Percentiles rank a stretch among this genome's conserved stretches.
phyloP scores from a whole-genome alignment of 2,797 vertebrate species.

The Malacoctenus gilli region DNA sequence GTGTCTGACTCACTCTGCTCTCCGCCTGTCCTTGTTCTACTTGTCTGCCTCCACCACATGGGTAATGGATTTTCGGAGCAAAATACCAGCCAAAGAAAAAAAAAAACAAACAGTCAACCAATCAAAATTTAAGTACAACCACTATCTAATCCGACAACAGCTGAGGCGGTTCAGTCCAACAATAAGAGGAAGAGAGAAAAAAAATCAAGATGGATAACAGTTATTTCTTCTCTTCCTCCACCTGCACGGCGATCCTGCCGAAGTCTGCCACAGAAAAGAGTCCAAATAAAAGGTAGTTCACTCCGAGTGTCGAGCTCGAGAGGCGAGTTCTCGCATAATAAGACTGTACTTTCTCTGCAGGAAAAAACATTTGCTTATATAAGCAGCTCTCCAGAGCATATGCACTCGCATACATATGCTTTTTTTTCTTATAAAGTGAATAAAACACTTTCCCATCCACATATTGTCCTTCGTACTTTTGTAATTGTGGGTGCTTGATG shows the following conservation, averaged over 20 bases:
- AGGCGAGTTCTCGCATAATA: background rate
- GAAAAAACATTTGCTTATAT: too few relatives aligned
- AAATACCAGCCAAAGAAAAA: slow-evolving; percentile 55
- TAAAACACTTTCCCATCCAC: background rate
- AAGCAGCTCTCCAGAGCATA: too few relatives aligned
- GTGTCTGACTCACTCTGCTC: slow-evolving; percentile 49
- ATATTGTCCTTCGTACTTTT: background rate
- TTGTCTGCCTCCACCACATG: slow-evolving; percentile 55
- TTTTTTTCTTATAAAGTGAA: background rate
- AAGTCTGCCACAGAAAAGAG: too few relatives aligned
- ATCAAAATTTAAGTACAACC: slow-evolving; percentile 41
- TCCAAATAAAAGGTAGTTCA: too few relatives aligned
- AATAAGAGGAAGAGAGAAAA: background rate
- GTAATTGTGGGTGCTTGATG: background rate
- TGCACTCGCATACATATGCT: background rate
- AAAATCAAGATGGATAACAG: background rate
- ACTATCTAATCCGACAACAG: slow-evolving; percentile 23
- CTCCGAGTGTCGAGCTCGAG: too few relatives aligned
- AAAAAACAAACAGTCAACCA: slow-evolving; percentile 56
- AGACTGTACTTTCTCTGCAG: background rate
- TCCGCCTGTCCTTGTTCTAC: slow-evolving; percentile 56
- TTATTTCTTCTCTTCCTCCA: background rate
- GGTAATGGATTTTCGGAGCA: slow-evolving; percentile 56
- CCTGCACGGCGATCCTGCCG: background rate
- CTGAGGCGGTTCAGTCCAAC: slow-evolving; percentile 24